phyloP scores from a whole-genome alignment of 2,113 vertebrate species.

The Notechis scutatus region DNA sequence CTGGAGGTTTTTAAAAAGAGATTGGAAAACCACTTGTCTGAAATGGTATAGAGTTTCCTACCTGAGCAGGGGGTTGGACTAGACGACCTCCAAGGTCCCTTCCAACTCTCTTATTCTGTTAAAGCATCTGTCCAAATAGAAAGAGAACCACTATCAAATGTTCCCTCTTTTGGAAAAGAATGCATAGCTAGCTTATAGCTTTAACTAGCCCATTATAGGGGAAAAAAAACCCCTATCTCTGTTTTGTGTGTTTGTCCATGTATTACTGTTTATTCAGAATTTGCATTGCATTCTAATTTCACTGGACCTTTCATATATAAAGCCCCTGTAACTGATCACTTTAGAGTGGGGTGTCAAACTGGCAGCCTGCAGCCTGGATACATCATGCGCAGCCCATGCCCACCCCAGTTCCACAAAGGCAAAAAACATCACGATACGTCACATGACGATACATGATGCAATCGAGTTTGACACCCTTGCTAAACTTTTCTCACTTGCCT shows the following conservation, averaged over 20 bases:
- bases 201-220: neutral
- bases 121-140: neutral
- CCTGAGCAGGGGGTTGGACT: neutral
- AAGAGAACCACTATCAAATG: neutral
- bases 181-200: neutral
- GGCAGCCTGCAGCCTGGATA: too few species aligned
- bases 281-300: neutral
- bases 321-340: neutral
- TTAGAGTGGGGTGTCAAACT: neutral
- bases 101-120: neutral
- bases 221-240: neutral
- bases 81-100: neutral
- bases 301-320: neutral
- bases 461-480: too few species aligned
- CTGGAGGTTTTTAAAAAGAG: neutral
- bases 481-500: neutral
- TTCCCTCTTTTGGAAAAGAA: neutral
- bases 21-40: neutral
- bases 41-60: neutral
- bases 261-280: neutral
- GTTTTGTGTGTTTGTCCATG: neutral
- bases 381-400: accelerated
- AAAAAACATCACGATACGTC: too few species aligned
- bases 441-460: too few species aligned
- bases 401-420: too few species aligned